Conservation (phyloP, 2,888 invertebrate species). For the Calameuta idolon region DNA sequence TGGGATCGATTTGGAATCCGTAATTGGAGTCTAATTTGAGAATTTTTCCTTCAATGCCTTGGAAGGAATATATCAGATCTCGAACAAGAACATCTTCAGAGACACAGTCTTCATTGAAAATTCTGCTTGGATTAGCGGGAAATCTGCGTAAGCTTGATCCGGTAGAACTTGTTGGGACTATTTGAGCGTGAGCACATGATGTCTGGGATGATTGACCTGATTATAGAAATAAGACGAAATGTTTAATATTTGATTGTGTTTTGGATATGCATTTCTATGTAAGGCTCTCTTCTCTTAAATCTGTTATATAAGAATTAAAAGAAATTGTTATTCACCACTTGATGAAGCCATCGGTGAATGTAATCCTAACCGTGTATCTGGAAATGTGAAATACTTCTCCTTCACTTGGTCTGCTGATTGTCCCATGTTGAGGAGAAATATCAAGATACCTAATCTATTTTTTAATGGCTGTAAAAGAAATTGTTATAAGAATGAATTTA, state of each 20-base stretch:
- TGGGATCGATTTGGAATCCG: slow-evolving; percentile 74
- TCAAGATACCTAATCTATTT: slow-evolving; percentile 52
- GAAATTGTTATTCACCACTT: slow-evolving; percentile 47
- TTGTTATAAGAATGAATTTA: background rate
- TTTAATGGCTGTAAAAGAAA: slow-evolving; percentile 47
- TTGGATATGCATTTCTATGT: background rate
- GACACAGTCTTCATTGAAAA: slow-evolving; percentile 59
- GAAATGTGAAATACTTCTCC: slow-evolving; percentile 51
- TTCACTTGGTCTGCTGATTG: slow-evolving; percentile 45
- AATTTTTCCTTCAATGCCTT: slow-evolving; percentile 87
- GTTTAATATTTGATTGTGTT: background rate
- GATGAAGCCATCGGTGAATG: slow-evolving; percentile 52
- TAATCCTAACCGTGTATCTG: slow-evolving; percentile 55
- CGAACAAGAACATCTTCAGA: slow-evolving; percentile 73
- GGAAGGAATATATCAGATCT: slow-evolving; percentile 87
- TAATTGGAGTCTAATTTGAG: slow-evolving; percentile 76
- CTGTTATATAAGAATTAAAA: background rate
- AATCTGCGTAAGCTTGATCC: slow-evolving; percentile 42
- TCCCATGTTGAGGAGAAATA: slow-evolving; percentile 55
- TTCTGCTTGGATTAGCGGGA: slow-evolving; percentile 39
- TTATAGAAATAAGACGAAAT: slow-evolving; percentile 11
- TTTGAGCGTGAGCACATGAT: slow-evolving; percentile 46
- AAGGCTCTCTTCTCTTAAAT: background rate
- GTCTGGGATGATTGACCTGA: slow-evolving; percentile 51
- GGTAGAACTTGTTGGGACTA: slow-evolving; percentile 46